Conservation (phyloP, 1,140 invertebrate genomes). For the Drosophila teissieri region DNA sequence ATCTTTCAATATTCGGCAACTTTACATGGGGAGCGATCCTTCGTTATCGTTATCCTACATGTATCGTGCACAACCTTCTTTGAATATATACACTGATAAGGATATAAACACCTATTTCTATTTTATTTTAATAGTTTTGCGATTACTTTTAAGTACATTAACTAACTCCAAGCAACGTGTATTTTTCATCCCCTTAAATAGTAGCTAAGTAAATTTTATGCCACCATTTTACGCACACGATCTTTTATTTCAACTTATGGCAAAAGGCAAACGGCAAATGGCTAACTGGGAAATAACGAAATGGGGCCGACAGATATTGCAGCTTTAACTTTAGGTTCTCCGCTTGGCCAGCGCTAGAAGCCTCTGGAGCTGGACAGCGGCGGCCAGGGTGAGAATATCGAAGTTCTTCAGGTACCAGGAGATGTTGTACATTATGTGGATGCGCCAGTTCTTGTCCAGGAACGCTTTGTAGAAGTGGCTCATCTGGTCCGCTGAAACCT, state of each 20-base stretch:
- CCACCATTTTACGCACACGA: constrained; percentile 20
- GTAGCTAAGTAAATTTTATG: constrained; percentile 44
- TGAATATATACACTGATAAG: constrained; percentile 24
- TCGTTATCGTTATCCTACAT: not conserved
- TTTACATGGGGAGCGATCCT: not conserved
- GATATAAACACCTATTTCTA: constrained; percentile 35
- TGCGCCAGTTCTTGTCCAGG: constrained; percentile 90
- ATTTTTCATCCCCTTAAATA: constrained; percentile 34
- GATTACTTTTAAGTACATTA: constrained; percentile 23
- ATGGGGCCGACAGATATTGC: not conserved
- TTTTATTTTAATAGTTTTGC: constrained; percentile 37
- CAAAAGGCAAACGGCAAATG: not conserved
- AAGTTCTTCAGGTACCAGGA: constrained; percentile 91
- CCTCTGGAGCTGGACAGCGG: constrained; percentile 86
- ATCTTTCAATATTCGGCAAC: constrained; percentile 15
- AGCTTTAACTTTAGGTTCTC: not conserved
- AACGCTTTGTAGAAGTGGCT: constrained; percentile 94
- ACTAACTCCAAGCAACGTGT: constrained; percentile 36
- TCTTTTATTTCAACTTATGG: constrained; percentile 11
- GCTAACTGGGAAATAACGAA: not conserved
- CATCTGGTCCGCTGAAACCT: constrained; percentile 91
- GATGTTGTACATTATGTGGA: constrained; percentile 89
- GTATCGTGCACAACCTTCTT: constrained; percentile 20
- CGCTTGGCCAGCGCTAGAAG: constrained; percentile 12
- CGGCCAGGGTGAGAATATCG: constrained; percentile 86